Evolutionary conservation across 2,888 invertebrate species (phyloP).

Genomic region (Eilema sororculum): DNA sequence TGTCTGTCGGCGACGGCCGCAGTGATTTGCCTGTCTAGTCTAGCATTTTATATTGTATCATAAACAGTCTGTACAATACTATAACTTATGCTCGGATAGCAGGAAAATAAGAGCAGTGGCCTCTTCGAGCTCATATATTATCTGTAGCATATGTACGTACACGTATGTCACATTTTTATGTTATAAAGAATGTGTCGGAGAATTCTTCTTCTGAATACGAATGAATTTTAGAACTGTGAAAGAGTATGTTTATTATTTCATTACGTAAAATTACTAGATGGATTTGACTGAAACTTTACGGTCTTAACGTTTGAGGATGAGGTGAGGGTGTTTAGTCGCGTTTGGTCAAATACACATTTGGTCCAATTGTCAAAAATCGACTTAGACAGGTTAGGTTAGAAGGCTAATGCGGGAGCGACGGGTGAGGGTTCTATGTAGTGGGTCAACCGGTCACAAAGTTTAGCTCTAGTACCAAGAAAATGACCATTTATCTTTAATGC

Average conservation of each 20-base stretch:
- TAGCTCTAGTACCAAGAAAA: neutral
- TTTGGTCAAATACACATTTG: no score
- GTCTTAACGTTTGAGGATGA: no score
- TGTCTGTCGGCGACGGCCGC: neutral
- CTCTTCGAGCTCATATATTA: constrained; percentile 9
- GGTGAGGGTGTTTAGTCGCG: no score
- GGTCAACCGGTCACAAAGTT: no score
- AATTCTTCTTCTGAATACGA: constrained; percentile 8
- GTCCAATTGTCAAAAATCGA: no score
- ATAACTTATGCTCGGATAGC: neutral
- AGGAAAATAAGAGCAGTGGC: constrained; percentile 8
- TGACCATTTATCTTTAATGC: neutral
- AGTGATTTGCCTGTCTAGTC: neutral
- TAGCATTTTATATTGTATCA: neutral
- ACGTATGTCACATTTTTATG: neutral
- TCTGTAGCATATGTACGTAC: constrained; percentile 5
- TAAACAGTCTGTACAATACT: neutral
- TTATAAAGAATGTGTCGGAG: constrained; percentile 5
- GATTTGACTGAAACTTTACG: neutral
- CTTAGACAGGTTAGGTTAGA: no score
- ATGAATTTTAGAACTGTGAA: neutral
- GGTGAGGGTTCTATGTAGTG: no score
- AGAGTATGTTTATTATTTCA: neutral
- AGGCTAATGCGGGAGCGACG: no score
- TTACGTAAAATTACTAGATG: neutral